Evolutionary conservation across 2,797 vertebrate genomes (phyloP), one percentile per base, ranked within the genome.

Genomic region (Myotis findleyi): DNA sequence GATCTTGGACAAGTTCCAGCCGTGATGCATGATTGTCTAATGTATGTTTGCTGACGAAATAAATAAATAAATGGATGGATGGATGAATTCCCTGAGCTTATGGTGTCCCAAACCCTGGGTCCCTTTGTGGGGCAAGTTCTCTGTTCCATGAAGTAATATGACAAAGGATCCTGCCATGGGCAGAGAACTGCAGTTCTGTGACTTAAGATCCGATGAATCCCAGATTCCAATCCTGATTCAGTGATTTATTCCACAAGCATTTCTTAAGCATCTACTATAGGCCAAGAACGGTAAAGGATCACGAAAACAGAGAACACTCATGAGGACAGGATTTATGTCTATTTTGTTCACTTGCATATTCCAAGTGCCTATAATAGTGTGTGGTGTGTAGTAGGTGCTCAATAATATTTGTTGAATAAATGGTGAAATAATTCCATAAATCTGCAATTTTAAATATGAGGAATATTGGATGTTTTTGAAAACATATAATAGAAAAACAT

Each of bases 361-460:
- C 69, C 38, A 44, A 53, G 68, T 5, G 2, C 64, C 72, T 73
- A 4, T 49, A 64, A 51, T 0, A 82, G 12, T 23, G 20, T 16
- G 18, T 71, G 75, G 18, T 33, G 16, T 25, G 17, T 7, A 71
- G 16, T 33, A 64, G 23, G 11, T 33, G 11, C 18, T 85, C 57
- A 66, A 23, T 12, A 49, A 9, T 18, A 80, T 80, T 49, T 21
- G 7, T 36, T 81, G 11, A 57, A 41, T 51, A 33, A 76, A 57
- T 12, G 7, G 6, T 68, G 17, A 90, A 64, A 84, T 71, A 38
- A 80, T 51, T 84, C 72, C 36, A 33, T 12, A 49, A 7, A 80
- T 51, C 87, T 94, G 75, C 64, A 53, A 71, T 79, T 87, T 92
- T 82, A 72, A 73, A 86, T 94, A 36, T 27, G 36, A 89, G 44